Base-by-base conservation (phyloP, 2,797 vertebrate species). In the Halcyon smyrnensis region DNA sequence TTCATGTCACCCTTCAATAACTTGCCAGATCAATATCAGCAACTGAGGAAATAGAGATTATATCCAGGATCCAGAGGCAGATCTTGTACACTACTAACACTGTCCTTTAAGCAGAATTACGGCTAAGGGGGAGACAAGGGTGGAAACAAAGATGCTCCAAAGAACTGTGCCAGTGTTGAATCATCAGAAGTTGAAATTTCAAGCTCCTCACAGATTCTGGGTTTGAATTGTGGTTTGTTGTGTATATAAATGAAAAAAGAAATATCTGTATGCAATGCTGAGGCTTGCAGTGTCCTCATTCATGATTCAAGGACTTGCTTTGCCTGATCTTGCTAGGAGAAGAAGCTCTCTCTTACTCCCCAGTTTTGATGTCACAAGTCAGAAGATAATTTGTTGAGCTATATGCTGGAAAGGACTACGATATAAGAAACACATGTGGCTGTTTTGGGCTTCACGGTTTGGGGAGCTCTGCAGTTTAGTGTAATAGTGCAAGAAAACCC, bases 181-280 rank as follows among this genome's bases (percentile, higher is more conserved):
- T 56, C 30, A 62, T 46, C 21, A 92, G 73, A 92, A 89, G 41
- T 8, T 45, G 28, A 77, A 93, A 75, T 3, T 60, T 7, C 54
- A 64, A 60, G 34, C 48, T 94, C 36, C 30, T 86, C 64, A 41
- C 45, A 57, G 76, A 37, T 14, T 60, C 78, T 57, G 16, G 11
- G 45, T 95, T 82, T 85, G 56, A 56, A 12, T 27, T 36, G 25
- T 41, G 28, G 11, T 75, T 82, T 15, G 1, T 65, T 86, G 28
- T 71, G 70, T 43, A 36, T 13, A 39, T 4, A 78, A 81, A 73
- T 12, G 11, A 62, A 84, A 84, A 53, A 43, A 77, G 25, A 84
- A 50, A 34, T 77, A 73, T 8, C 28, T 2, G 1, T 56, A 63
- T 1, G 2, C 0, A 0, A 48, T 77, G 43, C 36, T 80, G 71